phyloP scores from a whole-genome alignment of 2,888 invertebrate genomes.

The Nomada ferruginata region DNA sequence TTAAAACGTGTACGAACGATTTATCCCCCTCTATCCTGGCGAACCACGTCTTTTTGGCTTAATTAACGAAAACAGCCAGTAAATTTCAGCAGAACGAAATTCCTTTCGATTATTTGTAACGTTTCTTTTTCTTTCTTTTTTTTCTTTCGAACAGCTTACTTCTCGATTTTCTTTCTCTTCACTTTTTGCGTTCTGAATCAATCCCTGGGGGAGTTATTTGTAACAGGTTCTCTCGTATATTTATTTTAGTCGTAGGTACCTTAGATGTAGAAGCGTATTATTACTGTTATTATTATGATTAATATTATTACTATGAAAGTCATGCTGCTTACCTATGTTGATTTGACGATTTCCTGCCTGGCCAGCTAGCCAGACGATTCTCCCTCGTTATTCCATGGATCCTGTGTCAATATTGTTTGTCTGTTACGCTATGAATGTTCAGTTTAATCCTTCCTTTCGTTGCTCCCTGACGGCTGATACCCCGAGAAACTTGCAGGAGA shows the following conservation, averaged over 20 bases:
- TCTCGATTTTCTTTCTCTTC: background rate
- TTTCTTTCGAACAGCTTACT: conserved; percentile 4
- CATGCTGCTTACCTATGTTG: background rate
- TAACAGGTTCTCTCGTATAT: conserved; percentile 25
- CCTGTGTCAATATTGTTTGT: conserved; percentile 53
- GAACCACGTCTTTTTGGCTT: conserved; percentile 38
- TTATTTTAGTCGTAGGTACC: conserved; percentile 18
- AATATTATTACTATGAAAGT: background rate
- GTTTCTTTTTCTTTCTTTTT: conserved; percentile 25
- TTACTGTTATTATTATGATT: conserved; percentile 6
- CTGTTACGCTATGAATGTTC: conserved; percentile 21
- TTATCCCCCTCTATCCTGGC: background rate
- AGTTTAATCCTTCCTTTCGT: conserved; percentile 53
- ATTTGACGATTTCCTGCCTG: background rate
- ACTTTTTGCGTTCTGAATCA: conserved; percentile 29
- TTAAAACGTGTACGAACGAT: background rate
- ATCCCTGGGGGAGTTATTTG: conserved; percentile 19
- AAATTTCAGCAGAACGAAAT: conserved; percentile 35
- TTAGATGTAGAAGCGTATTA: conserved; percentile 40
- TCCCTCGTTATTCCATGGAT: conserved; percentile 26
- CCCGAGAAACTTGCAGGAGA: conserved; percentile 29
- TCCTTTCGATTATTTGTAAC: conserved; percentile 39
- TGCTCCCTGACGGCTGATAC: conserved; percentile 18
- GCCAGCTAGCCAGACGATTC: background rate
- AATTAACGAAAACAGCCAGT: conserved; percentile 13